These are phyloP conservation scores for Cathartes aura DNA, from an alignment of 2,113 vertebrate genomes.

Conservation along the genomic window DNA sequence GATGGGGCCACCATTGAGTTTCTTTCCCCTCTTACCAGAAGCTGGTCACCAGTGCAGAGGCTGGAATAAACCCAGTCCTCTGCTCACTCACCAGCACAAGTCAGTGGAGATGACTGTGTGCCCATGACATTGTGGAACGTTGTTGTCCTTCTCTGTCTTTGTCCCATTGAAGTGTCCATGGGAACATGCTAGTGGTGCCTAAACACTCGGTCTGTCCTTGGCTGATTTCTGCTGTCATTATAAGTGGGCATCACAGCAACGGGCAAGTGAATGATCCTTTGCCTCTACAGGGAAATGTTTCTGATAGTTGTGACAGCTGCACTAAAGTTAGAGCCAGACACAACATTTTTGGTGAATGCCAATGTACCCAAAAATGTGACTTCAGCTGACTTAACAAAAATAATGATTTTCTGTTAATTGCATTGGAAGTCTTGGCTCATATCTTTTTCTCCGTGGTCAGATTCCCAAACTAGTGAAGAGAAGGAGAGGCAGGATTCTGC, in stretches of 20 bases:
- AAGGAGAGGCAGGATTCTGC: not conserved
- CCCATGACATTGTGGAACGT: fast-evolving
- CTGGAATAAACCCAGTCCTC: not conserved
- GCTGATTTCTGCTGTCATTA: not conserved
- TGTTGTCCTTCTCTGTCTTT: not conserved
- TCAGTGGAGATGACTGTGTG: not conserved
- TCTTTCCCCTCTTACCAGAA: not conserved
- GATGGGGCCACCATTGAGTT: not conserved
- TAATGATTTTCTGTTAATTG: not conserved
- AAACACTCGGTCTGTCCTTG: not conserved
- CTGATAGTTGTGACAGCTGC: not conserved
- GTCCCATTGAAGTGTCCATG: not conserved
- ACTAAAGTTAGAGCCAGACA: not conserved
- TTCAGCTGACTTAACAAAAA: not conserved
- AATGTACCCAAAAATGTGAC: not conserved
- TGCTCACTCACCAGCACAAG: not conserved
- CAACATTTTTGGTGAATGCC: not conserved
- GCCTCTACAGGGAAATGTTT: not conserved
- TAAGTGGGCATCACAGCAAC: not conserved
- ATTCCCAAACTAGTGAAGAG: not conserved
- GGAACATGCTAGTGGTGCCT: not conserved
- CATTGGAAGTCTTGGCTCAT: not conserved
- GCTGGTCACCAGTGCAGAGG: not conserved
- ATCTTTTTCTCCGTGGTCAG: not conserved
- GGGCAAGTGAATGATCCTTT: not conserved